These are phyloP conservation scores for Alfaro cultratus DNA, from an alignment of 2,797 vertebrate species.

Conservation along the genomic window DNA sequence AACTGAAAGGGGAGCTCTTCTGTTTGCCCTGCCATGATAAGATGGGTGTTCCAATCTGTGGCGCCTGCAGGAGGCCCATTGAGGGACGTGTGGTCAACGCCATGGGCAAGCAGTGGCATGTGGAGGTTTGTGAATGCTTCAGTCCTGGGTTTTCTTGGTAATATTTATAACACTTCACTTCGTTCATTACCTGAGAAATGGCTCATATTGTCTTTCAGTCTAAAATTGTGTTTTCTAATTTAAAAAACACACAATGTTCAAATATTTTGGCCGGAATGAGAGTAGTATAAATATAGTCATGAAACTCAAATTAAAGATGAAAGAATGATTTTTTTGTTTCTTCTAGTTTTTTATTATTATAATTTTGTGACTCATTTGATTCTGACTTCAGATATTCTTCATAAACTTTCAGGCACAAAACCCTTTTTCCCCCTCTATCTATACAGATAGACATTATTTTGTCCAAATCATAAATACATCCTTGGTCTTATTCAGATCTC, in stretches of 20 bases:
- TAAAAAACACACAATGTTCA: neutral
- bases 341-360: neutral
- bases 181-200: neutral
- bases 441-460: neutral
- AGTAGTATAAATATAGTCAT: neutral
- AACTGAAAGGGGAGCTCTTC: constrained; percentile 95
- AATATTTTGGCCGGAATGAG: neutral
- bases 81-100: constrained; percentile 98
- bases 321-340: neutral
- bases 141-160: neutral
- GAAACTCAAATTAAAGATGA: neutral
- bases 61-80: constrained; percentile 95
- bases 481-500: neutral
- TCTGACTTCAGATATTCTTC: neutral
- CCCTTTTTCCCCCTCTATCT: neutral
- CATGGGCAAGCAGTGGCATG: constrained; percentile 99
- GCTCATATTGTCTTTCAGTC: neutral
- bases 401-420: constrained; percentile 12
- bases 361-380: neutral
- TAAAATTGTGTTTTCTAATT: neutral
- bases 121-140: constrained; percentile 87
- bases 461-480: neutral
- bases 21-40: constrained; percentile 98
- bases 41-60: constrained; percentile 98
- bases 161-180: neutral